Evolutionary conservation across 2,113 vertebrate genomes (phyloP).

Genomic region (Rhipidura dahli): DNA sequence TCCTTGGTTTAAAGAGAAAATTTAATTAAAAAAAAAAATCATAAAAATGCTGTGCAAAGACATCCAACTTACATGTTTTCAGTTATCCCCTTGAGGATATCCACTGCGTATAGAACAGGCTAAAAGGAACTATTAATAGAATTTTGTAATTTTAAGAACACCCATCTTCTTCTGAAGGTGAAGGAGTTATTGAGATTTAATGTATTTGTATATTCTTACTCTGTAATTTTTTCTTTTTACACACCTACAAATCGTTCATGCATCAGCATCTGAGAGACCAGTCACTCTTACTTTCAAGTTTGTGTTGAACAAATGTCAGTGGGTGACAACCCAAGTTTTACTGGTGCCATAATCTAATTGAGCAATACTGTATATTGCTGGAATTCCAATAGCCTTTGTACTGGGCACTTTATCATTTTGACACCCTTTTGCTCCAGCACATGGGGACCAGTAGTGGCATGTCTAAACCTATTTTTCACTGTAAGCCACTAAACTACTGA

Average conservation of each 20-base stretch:
- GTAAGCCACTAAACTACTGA: not conserved
- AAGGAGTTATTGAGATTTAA: not conserved
- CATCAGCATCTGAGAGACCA: not conserved
- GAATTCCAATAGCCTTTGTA: not conserved
- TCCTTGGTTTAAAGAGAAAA: not conserved
- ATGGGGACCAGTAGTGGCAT: not conserved
- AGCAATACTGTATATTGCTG: not conserved
- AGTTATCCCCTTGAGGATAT: not conserved
- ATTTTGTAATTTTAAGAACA: not conserved
- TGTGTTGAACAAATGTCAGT: not conserved
- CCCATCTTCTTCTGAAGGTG: not conserved
- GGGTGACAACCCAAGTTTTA: not conserved
- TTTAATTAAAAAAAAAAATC: not conserved
- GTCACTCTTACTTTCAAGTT: not conserved
- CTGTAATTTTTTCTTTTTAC: not conserved
- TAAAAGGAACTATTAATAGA: not conserved
- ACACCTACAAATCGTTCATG: not conserved
- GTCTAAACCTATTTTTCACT: not conserved
- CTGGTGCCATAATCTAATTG: not conserved
- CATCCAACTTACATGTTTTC: rapidly evolving
- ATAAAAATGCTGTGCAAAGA: not conserved
- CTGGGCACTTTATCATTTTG: not conserved
- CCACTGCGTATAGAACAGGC: not conserved
- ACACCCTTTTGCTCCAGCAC: not conserved
- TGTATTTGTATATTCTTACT: not conserved